phyloP scores from a whole-genome alignment of 2,113 vertebrate species.

The Poecilia latipinna region DNA sequence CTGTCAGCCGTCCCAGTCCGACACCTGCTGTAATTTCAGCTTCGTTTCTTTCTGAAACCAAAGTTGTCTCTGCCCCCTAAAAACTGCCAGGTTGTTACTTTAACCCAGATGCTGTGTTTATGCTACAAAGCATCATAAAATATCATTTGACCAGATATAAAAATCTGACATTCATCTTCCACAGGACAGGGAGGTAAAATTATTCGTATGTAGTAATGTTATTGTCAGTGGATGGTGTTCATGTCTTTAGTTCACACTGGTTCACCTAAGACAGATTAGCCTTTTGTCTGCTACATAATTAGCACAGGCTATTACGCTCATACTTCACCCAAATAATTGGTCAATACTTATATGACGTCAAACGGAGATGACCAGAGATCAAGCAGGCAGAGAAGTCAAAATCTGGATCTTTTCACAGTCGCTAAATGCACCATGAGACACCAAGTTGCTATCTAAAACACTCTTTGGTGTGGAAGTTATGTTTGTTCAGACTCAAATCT shows the following conservation, averaged over 20 bases:
- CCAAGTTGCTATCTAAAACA: background rate
- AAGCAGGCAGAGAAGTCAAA: background rate
- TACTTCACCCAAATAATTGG: background rate
- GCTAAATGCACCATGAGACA: background rate
- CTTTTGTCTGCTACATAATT: background rate
- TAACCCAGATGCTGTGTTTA: background rate
- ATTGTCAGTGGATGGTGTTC: too few species aligned
- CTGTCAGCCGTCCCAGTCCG: background rate
- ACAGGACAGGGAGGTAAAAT: background rate
- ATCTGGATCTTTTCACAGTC: background rate
- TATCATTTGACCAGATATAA: too few species aligned
- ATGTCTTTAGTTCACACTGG: background rate
- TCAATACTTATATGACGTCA: background rate
- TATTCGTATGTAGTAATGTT: background rate
- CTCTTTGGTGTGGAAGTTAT: background rate
- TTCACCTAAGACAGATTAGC: background rate
- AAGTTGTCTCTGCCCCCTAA: too few species aligned
- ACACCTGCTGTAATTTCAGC: background rate
- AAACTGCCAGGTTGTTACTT: too few species aligned
- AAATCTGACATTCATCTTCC: background rate
- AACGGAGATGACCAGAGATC: too few species aligned
- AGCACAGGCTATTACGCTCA: background rate
- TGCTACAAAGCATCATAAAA: too few species aligned
- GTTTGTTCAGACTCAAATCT: background rate
- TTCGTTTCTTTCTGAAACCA: background rate